phyloP scores from a whole-genome alignment of 2,113 vertebrate genomes.

The Mola mola region DNA sequence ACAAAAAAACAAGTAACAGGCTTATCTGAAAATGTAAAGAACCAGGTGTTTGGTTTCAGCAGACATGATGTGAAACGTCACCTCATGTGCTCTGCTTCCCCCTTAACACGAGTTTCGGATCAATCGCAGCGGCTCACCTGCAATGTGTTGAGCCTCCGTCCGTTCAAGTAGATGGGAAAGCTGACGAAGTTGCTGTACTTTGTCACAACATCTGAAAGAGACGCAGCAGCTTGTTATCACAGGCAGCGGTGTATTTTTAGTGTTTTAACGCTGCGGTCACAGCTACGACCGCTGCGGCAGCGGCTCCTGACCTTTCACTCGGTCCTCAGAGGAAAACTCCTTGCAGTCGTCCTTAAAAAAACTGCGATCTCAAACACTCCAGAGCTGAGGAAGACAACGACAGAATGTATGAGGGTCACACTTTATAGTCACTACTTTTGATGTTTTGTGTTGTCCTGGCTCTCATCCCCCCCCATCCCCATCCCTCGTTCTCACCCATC shows the following conservation, averaged over 20 bases:
- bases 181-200: constrained; percentile 99
- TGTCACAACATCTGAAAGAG: constrained; percentile 88
- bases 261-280: background rate
- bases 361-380: constrained; percentile 92
- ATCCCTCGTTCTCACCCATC: constrained; percentile 85
- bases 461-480: no score
- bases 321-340: constrained; percentile 91
- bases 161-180: constrained; percentile 94
- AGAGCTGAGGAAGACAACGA: constrained; percentile 79
- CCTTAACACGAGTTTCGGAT: no score
- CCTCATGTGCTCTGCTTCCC: no score
- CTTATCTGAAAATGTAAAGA: background rate
- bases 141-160: constrained; percentile 89
- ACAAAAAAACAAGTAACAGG: background rate
- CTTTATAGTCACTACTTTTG: no score
- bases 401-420: background rate
- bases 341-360: constrained; percentile 93
- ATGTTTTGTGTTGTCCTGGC: no score
- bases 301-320: constrained; percentile 88
- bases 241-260: background rate
- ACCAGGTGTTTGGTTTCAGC: background rate
- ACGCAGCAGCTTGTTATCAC: background rate
- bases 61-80: no score
- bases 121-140: constrained; percentile 84
- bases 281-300: no score